Conservation (phyloP, 2,888 invertebrate species). For the Alloscopus bannaensis region DNA sequence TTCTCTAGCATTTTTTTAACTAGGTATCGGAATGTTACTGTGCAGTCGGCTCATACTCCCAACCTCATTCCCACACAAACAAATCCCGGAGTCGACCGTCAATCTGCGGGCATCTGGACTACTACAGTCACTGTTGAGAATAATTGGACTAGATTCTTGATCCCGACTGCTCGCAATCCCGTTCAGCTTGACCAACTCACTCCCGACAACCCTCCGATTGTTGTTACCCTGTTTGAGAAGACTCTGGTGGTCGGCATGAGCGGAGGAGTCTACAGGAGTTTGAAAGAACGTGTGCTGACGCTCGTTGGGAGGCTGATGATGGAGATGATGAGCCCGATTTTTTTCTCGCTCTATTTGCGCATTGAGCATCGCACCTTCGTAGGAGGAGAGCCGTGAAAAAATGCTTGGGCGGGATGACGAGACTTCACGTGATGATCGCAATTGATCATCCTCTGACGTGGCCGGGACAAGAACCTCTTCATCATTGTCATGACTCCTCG, state of each 20-base stretch:
- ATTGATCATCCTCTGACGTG: conserved; percentile 27
- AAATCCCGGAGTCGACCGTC: conserved; percentile 54
- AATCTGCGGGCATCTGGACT: conserved; percentile 46
- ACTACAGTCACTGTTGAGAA: conserved; percentile 44
- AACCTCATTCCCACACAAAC: conserved; percentile 52
- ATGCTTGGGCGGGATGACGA: conserved; percentile 28
- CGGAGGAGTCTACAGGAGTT: too few species aligned
- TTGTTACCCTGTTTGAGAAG: conserved; percentile 48
- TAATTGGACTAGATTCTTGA: conserved; percentile 19
- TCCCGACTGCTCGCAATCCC: conserved; percentile 26
- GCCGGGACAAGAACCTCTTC: background rate
- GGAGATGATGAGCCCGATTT: background rate
- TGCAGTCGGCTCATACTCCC: conserved; percentile 41
- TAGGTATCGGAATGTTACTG: conserved; percentile 53
- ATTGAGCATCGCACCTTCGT: conserved; percentile 49
- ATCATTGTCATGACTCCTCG: background rate
- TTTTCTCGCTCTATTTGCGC: conserved; percentile 34
- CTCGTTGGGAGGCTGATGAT: too few species aligned
- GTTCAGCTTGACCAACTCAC: background rate
- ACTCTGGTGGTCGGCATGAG: background rate
- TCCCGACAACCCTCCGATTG: conserved; percentile 19
- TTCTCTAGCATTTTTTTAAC: conserved; percentile 30
- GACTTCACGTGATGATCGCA: background rate
- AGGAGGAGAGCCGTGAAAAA: conserved; percentile 40
- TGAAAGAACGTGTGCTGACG: too few species aligned